Base-by-base conservation (phyloP, 2,888 invertebrate species). In the Ophion costatus region DNA sequence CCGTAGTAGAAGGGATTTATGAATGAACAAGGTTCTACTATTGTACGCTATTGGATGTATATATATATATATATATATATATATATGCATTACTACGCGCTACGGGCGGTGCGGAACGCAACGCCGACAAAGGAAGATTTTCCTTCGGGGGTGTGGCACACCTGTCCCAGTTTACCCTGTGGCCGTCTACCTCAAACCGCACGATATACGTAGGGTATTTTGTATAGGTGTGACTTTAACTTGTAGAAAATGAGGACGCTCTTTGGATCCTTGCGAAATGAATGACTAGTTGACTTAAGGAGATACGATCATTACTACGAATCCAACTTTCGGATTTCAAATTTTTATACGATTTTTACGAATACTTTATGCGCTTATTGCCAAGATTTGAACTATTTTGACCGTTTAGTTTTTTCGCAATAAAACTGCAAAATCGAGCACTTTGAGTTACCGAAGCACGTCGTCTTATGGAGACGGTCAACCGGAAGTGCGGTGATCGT, bases 71-170 rank as follows among this genome's bases (percentile, higher is more conserved):
- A 56, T 22, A n/a, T 51, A 80, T 59, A 4, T 51, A 17, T 64
- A 57, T 56, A 71, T 51, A 66, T 71, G 45, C 29, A 73, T 73
- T 81, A 77, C 83, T 80, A 81, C 74, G 78, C 82, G 67, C 86
- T 33, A 77, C 80, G 84, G 86, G 86, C 79, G 86, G 82, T 79
- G 51, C 76, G 75, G 57, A 71, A 45, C 29, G 76, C 82, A 71
- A 22, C 42, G 76, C 84, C 80, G 84, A 81, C 83, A 87, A 86
- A 82, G 77, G 64, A 76, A 71, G 20, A 76, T 69, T 57, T 66
- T 73, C 67, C 74, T 80, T 73, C 59, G 84, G 83, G 81, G 87
- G 83, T 85, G 83, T 83, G 81, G 73, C 56, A 51, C 87, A 87
- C 87, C 87, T 87, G 86, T 87, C 84, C 83, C 79, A 61, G 82